A percentile compares a stretch with the other conserved stretches of the same genome.
Conservation (phyloP, 2,797 vertebrate species). For the Macroramphosus scolopax region DNA sequence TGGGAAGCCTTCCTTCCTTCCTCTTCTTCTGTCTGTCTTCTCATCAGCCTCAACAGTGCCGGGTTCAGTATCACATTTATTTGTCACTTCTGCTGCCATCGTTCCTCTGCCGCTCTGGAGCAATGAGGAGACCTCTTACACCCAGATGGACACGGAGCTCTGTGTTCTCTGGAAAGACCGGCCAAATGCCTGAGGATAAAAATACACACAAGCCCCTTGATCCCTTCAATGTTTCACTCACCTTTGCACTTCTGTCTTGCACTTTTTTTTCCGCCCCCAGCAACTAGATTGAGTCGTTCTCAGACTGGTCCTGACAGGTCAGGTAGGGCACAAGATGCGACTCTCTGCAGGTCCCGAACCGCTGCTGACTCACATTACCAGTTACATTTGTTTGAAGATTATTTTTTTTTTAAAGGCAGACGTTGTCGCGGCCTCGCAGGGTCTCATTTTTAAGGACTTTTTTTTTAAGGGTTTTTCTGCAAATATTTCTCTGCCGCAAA, state of each 20-base stretch:
- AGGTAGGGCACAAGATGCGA: constrained; percentile 47
- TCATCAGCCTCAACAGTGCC: constrained; percentile 14
- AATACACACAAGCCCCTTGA: constrained; percentile 34
- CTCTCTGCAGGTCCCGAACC: constrained; percentile 35
- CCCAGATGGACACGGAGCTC: constrained; percentile 9
- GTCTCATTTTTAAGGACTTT: constrained; percentile 31
- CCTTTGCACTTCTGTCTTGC: constrained; percentile 21
- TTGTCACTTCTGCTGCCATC: constrained; percentile 2
- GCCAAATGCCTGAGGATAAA: constrained; percentile 28
- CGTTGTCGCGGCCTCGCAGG: constrained; percentile 27
- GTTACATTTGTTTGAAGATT: constrained; percentile 56
- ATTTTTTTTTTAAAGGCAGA: constrained; percentile 41
- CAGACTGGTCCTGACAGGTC: constrained; percentile 52
- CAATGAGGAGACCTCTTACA: constrained; percentile 8
- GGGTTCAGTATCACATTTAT: constrained; percentile 30
- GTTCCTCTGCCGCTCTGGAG: constrained; percentile 7
- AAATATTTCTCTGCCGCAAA: too few relatives aligned
- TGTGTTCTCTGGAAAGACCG: constrained; percentile 7
- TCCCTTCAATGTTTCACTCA: constrained; percentile 48
- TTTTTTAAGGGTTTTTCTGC: too few relatives aligned
- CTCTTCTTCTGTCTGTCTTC: constrained; percentile 9
- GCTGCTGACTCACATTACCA: constrained; percentile 60
- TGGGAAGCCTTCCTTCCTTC: constrained; percentile 23
- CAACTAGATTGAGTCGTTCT: constrained; percentile 57
- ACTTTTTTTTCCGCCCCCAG: constrained; percentile 14